Base-by-base conservation (phyloP, 2,888 invertebrate genomes). In the Allolobophora icterica region DNA sequence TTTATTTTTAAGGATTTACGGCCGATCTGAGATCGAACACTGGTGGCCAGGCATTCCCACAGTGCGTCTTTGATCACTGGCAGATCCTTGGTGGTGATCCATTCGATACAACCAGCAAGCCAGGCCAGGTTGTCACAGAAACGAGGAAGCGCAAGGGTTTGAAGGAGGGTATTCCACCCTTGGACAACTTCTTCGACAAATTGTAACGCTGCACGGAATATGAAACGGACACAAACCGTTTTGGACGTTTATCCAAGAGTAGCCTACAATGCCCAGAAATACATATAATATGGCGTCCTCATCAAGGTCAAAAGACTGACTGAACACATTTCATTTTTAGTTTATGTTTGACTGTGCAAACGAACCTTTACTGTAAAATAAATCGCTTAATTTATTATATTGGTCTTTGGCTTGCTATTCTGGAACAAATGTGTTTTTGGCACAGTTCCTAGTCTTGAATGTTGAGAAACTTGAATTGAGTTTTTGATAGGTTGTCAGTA, bases 51-150 rank as follows among this genome's bases (percentile, higher is more conserved):
- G 99, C 99, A 94, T 99, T 99, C 98, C 99, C 99, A 95, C 99
- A 99, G 96, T 99, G 99, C 96, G 99, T 99, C 95, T 99, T 99
- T 96, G 99, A 99, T 96, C 99, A 99, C 96, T 99, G 99, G 99
- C 98, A 99, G 96, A 96, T 99, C 92, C 96, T 99, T 95, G 98
- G 98, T 92, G 99, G 99, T 94, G 98, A 99, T 96, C 99, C 99
- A 93, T 96, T 97, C 95, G 99, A 99, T 89, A 93, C 94, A 19
- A 93, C 93, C 90, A 94, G 95, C 92, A 96, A 95, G 93, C 95
- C 96, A 83, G 94, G 93, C 91, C 94, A 93, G 89, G 94, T 96
- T 91, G 95, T 96, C 90, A 96, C 97, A 97, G 98, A 98, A 91
- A 99, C 98, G 94, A 97, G 99, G 96, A 99, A 99, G 96, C 97